A percentile compares a stretch with the other conserved stretches of the same genome.
Evolutionary conservation across 2,797 vertebrate species (phyloP).

Genomic region (Onychomys torridus): DNA sequence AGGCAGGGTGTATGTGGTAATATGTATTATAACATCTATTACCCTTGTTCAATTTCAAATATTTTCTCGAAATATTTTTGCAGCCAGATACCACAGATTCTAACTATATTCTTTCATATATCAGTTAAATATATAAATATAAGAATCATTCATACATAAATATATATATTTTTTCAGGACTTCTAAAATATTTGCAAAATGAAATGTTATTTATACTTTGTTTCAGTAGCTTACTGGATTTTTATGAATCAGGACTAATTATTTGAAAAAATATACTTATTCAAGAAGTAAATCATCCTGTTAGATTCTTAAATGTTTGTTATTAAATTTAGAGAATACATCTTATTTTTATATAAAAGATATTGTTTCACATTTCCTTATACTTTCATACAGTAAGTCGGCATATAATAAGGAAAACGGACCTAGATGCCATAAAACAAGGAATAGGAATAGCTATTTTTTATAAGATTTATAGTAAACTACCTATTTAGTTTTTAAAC

Average conservation of each 20-base stretch:
- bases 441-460: not conserved
- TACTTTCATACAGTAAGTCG: not conserved
- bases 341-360: not conserved
- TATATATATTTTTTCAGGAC: too few relatives aligned
- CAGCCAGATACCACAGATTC: not conserved
- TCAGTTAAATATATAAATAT: not conserved
- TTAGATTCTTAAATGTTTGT: not conserved
- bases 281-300: not conserved
- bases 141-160: not conserved
- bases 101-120: not conserved
- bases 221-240: not conserved
- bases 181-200: not conserved
- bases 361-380: not conserved
- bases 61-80: constrained; percentile 1
- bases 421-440: not conserved
- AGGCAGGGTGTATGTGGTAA: not conserved
- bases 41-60: not conserved
- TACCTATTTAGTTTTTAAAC: not conserved
- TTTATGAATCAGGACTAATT: not conserved
- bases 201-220: not conserved
- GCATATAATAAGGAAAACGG: not conserved
- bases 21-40: not conserved
- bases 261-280: too few relatives aligned
- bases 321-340: not conserved
- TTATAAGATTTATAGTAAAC: not conserved